Evolutionary conservation across 2,888 invertebrate genomes (phyloP).

Genomic region (Linnaemya tessellans): DNA sequence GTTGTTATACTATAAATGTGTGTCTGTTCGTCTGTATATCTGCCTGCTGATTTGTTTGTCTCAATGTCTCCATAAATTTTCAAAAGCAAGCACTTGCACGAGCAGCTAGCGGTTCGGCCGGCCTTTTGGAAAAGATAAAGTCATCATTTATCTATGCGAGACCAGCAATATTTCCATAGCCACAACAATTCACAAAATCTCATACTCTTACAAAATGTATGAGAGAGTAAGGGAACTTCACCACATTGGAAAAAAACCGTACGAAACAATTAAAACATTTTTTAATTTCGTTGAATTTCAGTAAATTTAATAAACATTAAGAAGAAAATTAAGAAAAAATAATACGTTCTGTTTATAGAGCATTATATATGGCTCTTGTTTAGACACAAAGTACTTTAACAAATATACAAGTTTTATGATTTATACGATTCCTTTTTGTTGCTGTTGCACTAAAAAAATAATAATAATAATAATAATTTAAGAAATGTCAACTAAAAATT

Average conservation of each 20-base stretch:
- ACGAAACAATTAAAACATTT: slow-evolving; percentile 7
- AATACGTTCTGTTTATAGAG: slow-evolving; percentile 48
- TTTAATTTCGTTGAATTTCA: slow-evolving; percentile 29
- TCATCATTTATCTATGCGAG: slow-evolving; percentile 24
- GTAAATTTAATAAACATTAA: slow-evolving; percentile 36
- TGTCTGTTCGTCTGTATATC: too few species aligned
- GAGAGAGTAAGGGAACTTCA: slow-evolving; percentile 19
- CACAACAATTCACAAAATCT: slow-evolving; percentile 14
- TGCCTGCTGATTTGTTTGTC: slow-evolving; percentile 30
- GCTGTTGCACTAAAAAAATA: not conserved
- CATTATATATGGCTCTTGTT: slow-evolving; percentile 36
- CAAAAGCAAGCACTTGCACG: slow-evolving; percentile 16
- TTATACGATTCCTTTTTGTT: not conserved
- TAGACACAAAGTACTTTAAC: not conserved
- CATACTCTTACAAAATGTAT: slow-evolving; percentile 27
- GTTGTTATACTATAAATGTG: slow-evolving; percentile 5
- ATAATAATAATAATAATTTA: slow-evolving; percentile 15
- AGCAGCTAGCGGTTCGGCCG: slow-evolving; percentile 18
- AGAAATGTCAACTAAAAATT: slow-evolving; percentile 26
- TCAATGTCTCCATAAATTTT: slow-evolving; percentile 50
- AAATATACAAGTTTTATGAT: slow-evolving; percentile 18
- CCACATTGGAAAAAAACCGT: slow-evolving; percentile 23
- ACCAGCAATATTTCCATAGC: slow-evolving; percentile 6
- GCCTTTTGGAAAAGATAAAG: slow-evolving; percentile 53
- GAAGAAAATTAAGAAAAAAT: not conserved